Evolutionary conservation across 2,797 vertebrate genomes (phyloP), one percentile per base, ranked within the genome.

Genomic region (Protonibea diacanthus): DNA sequence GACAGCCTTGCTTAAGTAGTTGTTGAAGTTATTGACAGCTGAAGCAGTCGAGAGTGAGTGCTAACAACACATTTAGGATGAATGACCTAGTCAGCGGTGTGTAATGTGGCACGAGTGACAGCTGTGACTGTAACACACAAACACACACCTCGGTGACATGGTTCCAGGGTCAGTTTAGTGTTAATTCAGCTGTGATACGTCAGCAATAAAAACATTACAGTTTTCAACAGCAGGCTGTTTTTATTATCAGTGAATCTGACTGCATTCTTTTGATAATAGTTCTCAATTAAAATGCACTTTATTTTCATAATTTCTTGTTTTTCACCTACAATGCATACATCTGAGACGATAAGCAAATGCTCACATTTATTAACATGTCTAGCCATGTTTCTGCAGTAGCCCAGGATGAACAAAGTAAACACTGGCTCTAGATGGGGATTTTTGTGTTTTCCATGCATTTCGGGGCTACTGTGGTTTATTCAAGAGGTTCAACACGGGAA

Each of bases 31-130:
- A 86, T 67, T 89, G 92, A 94, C 93, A 94, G 93, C 91, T 93
- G 94, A 91, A 70, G 76, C 79, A 48, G 88, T 87, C 21, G 12
- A 76, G 86, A 85, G 81, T 74, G 84, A 93, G 93, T 82, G 90
- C 86, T 91, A 94, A 94, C 91, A 90, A 88, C 92, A 86, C 93
- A 64, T 85, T 93, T 89, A 87, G 85, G 85, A 85, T 78, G 72
- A 93, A 89, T 60, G 90, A 91, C 88, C 71, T 64, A 38, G 77
- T 85, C 82, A 12, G 85, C 85, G 64, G 85, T n/a, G 88, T 84
- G 80, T 69, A 76, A 63, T 73, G 81, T 88, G 83, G 84, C 88
- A 88, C 88, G 57, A 29, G 68, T 47, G 84, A 88, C 92, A 94
- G 88, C 89, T 91, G 92, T 12, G 77, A 69, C 65, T 66, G 18